Conservation (phyloP, 2,113 vertebrate genomes). For the Mobula hypostoma region DNA sequence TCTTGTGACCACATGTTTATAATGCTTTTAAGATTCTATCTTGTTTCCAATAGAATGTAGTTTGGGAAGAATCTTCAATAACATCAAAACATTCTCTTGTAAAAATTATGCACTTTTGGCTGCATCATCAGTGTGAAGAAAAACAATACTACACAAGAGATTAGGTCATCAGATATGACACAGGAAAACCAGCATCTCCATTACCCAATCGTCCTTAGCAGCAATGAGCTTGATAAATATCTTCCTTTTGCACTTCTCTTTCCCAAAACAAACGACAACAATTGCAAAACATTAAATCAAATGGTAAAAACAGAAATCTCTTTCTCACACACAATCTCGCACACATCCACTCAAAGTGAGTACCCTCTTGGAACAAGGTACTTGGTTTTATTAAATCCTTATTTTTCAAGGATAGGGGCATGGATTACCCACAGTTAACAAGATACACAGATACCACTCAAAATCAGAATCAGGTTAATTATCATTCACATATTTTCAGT, state of each 20-base stretch:
- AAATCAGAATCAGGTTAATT: no score
- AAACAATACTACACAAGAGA: neutral
- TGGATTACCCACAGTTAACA: no score
- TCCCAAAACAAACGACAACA: neutral
- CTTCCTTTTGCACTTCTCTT: neutral
- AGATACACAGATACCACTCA: no score
- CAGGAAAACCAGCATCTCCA: neutral
- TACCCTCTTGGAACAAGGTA: no score
- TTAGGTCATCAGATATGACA: neutral
- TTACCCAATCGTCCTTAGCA: neutral
- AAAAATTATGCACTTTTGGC: neutral
- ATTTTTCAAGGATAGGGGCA: no score
- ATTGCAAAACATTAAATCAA: neutral
- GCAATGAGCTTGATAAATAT: neutral
- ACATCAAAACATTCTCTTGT: neutral
- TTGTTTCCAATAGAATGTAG: neutral
- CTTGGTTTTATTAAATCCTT: no score
- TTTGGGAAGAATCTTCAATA: neutral
- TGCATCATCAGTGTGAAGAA: neutral
- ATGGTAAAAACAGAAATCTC: no score
- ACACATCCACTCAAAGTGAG: no score
- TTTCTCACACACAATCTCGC: no score
- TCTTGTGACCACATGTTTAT: no score
- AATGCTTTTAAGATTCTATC: no score
- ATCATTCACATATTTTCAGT: no score